Evolutionary conservation across 2,113 vertebrate genomes (phyloP).

Genomic region (Caretta caretta): DNA sequence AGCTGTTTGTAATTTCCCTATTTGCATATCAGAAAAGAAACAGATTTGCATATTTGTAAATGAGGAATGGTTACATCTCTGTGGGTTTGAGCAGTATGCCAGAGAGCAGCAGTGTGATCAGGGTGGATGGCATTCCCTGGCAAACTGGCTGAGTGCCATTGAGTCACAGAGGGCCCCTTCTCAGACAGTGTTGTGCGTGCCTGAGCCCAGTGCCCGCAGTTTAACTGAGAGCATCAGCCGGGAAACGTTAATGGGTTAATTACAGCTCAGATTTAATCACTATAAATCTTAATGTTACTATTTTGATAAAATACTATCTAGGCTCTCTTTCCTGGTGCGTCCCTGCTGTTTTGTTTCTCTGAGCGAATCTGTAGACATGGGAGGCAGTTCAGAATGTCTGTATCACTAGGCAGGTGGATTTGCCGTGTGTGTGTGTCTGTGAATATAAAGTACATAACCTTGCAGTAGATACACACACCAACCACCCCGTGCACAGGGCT

Average conservation of each 20-base stretch:
- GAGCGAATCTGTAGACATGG: conserved; percentile 60
- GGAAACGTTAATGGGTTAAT: conserved; percentile 33
- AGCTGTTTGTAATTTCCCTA: conserved; percentile 90
- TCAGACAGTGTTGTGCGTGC: background rate
- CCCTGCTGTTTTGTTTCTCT: conserved; percentile 59
- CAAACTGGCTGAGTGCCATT: conserved; percentile 61
- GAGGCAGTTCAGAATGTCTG: background rate
- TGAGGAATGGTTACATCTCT: conserved; percentile 86
- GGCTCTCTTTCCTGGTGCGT: conserved; percentile 55
- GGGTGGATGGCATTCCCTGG: conserved; percentile 68
- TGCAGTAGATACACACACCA: background rate
- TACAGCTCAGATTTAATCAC: background rate
- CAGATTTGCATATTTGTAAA: conserved; percentile 94
- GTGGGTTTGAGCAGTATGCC: conserved; percentile 80
- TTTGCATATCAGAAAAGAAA: conserved; percentile 94
- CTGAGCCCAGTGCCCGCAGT: background rate
- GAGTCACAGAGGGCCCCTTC: conserved; percentile 20
- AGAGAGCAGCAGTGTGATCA: conserved; percentile 80
- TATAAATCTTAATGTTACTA: conserved; percentile 16
- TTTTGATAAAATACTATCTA: conserved; percentile 67
- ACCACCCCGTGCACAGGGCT: fast-evolving
- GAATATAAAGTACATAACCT: background rate
- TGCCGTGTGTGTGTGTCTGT: background rate
- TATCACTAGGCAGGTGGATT: background rate
- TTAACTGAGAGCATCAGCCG: conserved; percentile 8